Evolutionary conservation across 1,140 invertebrate species (phyloP), one percentile per base, ranked within the genome.

Genomic region (Hesperophylax magnus): DNA sequence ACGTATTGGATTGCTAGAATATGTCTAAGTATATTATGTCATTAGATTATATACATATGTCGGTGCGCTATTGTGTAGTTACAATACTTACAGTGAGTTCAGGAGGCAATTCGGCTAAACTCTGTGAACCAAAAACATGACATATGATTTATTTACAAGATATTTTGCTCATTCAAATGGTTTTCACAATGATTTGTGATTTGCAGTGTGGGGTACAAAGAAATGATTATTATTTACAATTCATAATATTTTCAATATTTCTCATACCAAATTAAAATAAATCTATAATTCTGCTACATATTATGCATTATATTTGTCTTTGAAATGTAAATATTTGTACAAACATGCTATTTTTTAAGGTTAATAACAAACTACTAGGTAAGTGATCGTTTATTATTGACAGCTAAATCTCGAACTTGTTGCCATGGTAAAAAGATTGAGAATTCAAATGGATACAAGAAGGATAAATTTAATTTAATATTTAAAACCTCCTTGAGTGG

Each of bases 21-120:
- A 11, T 47, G 39, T 47, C 39, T 9, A 47, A 34, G 11, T 47
- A 47, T 47, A 47, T n/a, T 31, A 61, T 60, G 58, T 34, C 18
- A 34, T 27, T 47, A 6, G n/a, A 52, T 8, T 31, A 39, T 69
- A 20, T 69, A 18, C n/a, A 69, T 34, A 69, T 18, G 18, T n/a
- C 20, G 4, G 65, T 69, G 65, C 65, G 3, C 65, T n/a, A 47
- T 47, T 71, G 65, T 75, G 34, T 54, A 18, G 39, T 69, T 39
- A 71, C 54, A 81, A 54, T 92, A 96, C 95, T 96, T 93, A 96
- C 95, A 89, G 94, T 95, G 89, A 95, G 93, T 91, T 95, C 94
- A 90, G 93, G 93, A 88, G 94, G 94, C 89, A 96, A 93, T 90
- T 94, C 93, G 87, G 94, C 94, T 93, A 96, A 92, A 92, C 93